These are phyloP conservation scores for Hypanus sabinus DNA, from an alignment of 2,113 vertebrate species.

Conservation along the genomic window DNA sequence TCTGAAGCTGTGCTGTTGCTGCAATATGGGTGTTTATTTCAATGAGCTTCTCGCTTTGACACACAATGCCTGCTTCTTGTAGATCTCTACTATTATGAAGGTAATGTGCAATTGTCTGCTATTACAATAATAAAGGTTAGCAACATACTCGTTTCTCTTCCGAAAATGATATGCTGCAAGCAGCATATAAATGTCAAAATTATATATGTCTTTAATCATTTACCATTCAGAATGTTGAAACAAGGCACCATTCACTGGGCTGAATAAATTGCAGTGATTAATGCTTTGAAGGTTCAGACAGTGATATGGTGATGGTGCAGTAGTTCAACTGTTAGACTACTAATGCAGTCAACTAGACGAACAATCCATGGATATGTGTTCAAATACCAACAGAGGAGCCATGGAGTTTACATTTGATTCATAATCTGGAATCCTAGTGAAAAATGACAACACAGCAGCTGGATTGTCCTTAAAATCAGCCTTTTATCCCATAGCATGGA, in stretches of 20 bases:
- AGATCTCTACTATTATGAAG: not conserved
- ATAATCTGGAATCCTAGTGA: too few species aligned
- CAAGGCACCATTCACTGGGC: not conserved
- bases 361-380: too few species aligned
- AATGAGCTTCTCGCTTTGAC: not conserved
- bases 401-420: too few species aligned
- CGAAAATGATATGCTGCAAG: not conserved
- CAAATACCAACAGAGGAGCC: too few species aligned
- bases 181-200: slow-evolving; percentile 6
- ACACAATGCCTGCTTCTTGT: not conserved
- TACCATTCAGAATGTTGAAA: not conserved
- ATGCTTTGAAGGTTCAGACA: not conserved
- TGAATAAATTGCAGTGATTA: slow-evolving; percentile 2
- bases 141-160: not conserved
- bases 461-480: too few species aligned
- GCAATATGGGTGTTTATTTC: not conserved
- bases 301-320: not conserved
- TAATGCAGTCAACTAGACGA: too few species aligned
- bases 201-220: slow-evolving; percentile 13
- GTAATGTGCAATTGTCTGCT: not conserved
- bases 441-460: too few species aligned
- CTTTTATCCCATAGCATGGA: too few species aligned
- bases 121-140: not conserved
- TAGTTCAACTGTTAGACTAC: too few species aligned
- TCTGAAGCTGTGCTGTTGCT: not conserved